phyloP scores from a whole-genome alignment of 2,797 vertebrate genomes.

The Mastacembelus armatus region DNA sequence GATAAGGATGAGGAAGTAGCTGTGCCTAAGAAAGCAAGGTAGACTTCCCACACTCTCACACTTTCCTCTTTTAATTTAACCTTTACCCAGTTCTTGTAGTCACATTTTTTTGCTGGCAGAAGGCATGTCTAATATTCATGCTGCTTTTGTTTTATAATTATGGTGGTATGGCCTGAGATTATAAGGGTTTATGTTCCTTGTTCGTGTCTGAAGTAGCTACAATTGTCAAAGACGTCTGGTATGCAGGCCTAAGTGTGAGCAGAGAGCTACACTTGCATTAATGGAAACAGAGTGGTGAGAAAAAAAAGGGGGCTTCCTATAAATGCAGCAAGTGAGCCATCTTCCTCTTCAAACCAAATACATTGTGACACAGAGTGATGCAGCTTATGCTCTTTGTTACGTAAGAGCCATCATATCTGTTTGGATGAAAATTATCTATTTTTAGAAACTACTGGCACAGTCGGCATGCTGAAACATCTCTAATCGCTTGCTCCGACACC shows the following conservation, averaged over 20 bases:
- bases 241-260: conserved; percentile 41
- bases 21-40: conserved; percentile 52
- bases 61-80: conserved; percentile 2
- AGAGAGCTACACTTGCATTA: conserved; percentile 46
- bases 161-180: conserved; percentile 37
- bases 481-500: conserved; percentile 50
- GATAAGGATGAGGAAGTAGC: conserved; percentile 78
- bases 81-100: conserved; percentile 22
- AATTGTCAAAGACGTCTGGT: conserved; percentile 47
- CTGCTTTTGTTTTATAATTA: conserved; percentile 17
- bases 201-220: conserved; percentile 36
- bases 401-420: conserved; percentile 66
- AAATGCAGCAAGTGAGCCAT: conserved; percentile 51
- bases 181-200: conserved; percentile 42
- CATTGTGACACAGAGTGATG: conserved; percentile 42
- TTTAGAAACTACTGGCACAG: conserved; percentile 54
- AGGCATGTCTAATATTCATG: too few relatives aligned
- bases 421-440: conserved; percentile 79
- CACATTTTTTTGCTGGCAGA: background rate
- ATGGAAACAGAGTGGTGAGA: conserved; percentile 28
- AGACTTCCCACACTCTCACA: conserved; percentile 48
- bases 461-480: conserved; percentile 53
- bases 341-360: conserved; percentile 56
- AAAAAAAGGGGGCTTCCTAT: conserved; percentile 33
- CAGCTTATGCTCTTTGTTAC: conserved; percentile 60